Conservation (phyloP, 2,113 vertebrate species). For the Odobenus rosmarus region DNA sequence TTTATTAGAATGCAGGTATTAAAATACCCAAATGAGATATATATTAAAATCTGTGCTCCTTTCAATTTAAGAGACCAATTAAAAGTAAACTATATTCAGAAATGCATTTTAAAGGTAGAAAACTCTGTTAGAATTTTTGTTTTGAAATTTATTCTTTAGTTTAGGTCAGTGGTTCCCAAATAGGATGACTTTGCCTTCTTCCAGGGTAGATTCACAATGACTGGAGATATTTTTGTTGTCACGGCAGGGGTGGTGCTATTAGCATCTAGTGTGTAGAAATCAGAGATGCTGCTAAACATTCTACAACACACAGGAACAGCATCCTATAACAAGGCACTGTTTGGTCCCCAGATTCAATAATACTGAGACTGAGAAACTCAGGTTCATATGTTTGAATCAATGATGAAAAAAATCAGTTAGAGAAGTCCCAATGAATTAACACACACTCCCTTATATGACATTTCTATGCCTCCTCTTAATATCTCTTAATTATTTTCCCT, state of each 20-base stretch:
- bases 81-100: neutral
- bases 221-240: neutral
- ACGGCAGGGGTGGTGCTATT: neutral
- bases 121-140: neutral
- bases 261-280: neutral
- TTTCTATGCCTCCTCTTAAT: neutral
- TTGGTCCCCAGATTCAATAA: too few species aligned
- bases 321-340: neutral
- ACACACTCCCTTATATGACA: neutral
- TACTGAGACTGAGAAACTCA: neutral
- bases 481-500: neutral
- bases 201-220: neutral
- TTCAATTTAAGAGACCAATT: neutral
- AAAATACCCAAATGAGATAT: neutral
- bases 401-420: neutral
- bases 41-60: neutral
- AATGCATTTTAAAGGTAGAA: neutral
- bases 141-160: neutral
- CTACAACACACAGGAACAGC: neutral
- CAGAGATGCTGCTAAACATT: neutral
- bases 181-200: accelerated
- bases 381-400: neutral
- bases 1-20: slow-evolving; percentile 7
- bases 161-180: neutral
- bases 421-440: neutral